A percentile compares a stretch with the other conserved stretches of the same genome.
phyloP scores from a whole-genome alignment of 2,888 invertebrate genomes.

The Crossocerus cetratus region DNA sequence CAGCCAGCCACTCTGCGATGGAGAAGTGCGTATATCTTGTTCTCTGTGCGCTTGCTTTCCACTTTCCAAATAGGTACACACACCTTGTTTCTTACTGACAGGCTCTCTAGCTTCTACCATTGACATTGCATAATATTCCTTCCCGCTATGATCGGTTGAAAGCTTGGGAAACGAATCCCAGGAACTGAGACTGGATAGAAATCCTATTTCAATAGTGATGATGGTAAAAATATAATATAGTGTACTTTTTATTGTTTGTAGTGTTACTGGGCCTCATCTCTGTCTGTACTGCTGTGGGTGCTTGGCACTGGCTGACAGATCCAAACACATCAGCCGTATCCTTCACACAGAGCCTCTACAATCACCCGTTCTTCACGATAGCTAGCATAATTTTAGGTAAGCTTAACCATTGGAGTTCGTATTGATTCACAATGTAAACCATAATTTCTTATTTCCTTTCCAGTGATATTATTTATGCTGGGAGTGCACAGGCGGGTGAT shows the following conservation, averaged over 20 bases:
- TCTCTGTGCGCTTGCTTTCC: slow-evolving; percentile 5
- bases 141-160: too few relatives aligned
- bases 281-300: slow-evolving; percentile 94
- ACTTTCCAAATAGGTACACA: background rate
- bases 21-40: slow-evolving; percentile 87
- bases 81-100: background rate
- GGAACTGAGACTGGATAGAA: too few relatives aligned
- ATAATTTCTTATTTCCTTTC: slow-evolving; percentile 58
- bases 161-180: too few relatives aligned
- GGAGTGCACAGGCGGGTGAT: slow-evolving; percentile 98
- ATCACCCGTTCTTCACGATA: slow-evolving; percentile 96
- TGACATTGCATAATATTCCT: too few relatives aligned
- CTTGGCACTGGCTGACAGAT: slow-evolving; percentile 97
- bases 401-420: slow-evolving; percentile 44
- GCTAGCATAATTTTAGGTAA: slow-evolving; percentile 90
- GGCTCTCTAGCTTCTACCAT: background rate
- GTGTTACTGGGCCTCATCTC: slow-evolving; percentile 92
- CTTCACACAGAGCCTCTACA: slow-evolving; percentile 92
- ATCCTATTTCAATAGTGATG: too few relatives aligned
- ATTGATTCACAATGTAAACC: background rate
- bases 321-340: slow-evolving; percentile 95
- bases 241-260: slow-evolving; percentile 75
- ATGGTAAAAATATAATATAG: too few relatives aligned
- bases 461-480: slow-evolving; percentile 91
- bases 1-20: slow-evolving; percentile 96